Percentiles rank a stretch among this genome's conserved stretches.
Conservation (phyloP, 2,797 vertebrate species). For the Xyrichtys novacula region DNA sequence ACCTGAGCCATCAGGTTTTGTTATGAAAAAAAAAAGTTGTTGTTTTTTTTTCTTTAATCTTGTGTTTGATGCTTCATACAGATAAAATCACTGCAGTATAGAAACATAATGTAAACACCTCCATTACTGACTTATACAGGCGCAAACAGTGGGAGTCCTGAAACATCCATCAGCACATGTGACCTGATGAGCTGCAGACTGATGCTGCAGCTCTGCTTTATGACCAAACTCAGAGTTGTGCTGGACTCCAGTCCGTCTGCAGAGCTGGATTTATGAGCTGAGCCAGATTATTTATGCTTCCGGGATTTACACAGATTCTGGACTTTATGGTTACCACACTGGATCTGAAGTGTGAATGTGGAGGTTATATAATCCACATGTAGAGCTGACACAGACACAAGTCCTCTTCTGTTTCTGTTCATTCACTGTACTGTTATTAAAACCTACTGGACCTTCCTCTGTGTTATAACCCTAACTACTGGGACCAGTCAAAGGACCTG, state of each 20-base stretch:
- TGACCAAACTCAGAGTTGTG: slow-evolving; percentile 1
- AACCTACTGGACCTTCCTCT: background rate
- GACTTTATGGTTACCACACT: background rate
- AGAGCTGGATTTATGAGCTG: slow-evolving; percentile 29
- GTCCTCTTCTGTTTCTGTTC: background rate
- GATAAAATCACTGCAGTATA: too few species aligned
- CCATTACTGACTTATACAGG: too few species aligned
- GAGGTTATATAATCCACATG: slow-evolving; percentile 12
- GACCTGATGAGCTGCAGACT: background rate
- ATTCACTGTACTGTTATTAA: background rate
- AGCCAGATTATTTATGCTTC: background rate
- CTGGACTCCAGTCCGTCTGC: slow-evolving; percentile 3
- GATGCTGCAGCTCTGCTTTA: slow-evolving; percentile 1
- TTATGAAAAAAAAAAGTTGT: too few species aligned
- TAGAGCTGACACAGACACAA: background rate
- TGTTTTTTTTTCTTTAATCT: too few species aligned
- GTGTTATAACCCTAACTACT: background rate
- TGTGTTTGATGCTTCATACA: too few species aligned
- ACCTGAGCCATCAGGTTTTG: too few species aligned
- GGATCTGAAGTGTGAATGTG: background rate
- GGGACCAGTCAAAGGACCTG: too few species aligned
- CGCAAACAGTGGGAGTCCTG: too few species aligned
- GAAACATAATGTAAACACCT: too few species aligned
- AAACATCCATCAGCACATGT: too few species aligned
- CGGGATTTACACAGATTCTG: slow-evolving; percentile 13